Base-by-base conservation (phyloP, 2,797 vertebrate genomes). In the Argya squamiceps region DNA sequence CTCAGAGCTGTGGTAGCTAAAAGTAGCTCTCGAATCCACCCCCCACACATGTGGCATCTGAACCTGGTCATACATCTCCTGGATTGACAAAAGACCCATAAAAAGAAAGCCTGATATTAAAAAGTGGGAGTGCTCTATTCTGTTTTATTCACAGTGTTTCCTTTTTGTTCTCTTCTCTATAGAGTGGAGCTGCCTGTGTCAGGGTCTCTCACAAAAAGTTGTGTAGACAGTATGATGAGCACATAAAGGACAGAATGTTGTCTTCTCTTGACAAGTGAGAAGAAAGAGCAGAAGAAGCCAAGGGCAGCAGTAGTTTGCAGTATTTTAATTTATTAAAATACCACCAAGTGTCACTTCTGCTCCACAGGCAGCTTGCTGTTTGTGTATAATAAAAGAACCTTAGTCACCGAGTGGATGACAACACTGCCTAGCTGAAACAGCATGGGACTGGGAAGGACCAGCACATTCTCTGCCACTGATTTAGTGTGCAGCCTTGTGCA, bases 261-360 rank as follows among this genome's bases (percentile, higher is more conserved):
- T 77, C 77, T 93, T 89, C 83, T 73, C 59, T 87, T 90, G 91
- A 91, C 92, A 96, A 95, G 80, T 10, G n/a, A 95, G 79, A 60
- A 92, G 91, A 93, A 92, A 77, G 60, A 77, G 22, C 47, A 27
- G 85, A 90, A 93, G 60, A 44, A 77, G 88, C 56, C 85, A 94
- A 94, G 90, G 85, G 80, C 74, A 80, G 63, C 46, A 94, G 83
- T 88, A 93, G 70, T 75, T 92, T 92, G 83, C 80, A 92, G 52
- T 49, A 62, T 27, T 96, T 93, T 91, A 69, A 95, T 88, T 91
- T 94, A 96, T 92, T 95, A 92, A 95, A 96, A 96, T 92, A 93
- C 92, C 92, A 93, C 87, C 76, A 89, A 94, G 91, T 84, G 84
- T 90, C 94, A 96, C 92, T 95, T 96, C 39, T 84, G 74, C 93